These are phyloP conservation scores for Cotesia congregata DNA, from an alignment of 2,888 invertebrate species.

Conservation along the genomic window DNA sequence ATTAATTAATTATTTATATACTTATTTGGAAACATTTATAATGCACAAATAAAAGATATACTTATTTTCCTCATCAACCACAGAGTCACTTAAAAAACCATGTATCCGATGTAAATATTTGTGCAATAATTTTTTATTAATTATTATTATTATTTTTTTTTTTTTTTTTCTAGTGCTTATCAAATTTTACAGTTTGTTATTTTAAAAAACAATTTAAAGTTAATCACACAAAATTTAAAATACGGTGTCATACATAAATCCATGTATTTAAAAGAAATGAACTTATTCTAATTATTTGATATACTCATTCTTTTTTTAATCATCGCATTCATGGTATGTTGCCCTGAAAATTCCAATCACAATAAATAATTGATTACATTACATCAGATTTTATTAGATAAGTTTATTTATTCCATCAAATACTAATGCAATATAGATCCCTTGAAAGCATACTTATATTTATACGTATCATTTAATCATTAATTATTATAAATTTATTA, in stretches of 20 bases:
- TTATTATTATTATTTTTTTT: too few species aligned
- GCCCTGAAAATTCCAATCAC: slow-evolving; percentile 52
- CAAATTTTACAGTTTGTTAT: neutral
- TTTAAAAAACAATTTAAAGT: slow-evolving; percentile 8
- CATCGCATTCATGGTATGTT: slow-evolving; percentile 65
- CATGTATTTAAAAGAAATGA: slow-evolving; percentile 37
- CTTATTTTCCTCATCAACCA: too few species aligned
- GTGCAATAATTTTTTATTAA: neutral
- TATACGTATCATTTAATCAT: neutral
- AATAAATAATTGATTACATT: slow-evolving; percentile 6
- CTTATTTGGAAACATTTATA: neutral
- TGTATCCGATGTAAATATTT: neutral
- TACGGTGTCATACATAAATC: slow-evolving; percentile 33
- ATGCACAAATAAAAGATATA: neutral
- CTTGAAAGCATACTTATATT: slow-evolving; percentile 1
- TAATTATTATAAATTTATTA: slow-evolving; percentile 16
- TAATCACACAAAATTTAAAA: slow-evolving; percentile 22
- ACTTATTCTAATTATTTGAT: slow-evolving; percentile 38
- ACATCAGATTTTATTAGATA: slow-evolving; percentile 44
- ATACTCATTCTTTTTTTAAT: slow-evolving; percentile 52
- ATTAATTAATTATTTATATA: neutral
- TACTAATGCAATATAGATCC: slow-evolving; percentile 21
- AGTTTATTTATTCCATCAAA: slow-evolving; percentile 25
- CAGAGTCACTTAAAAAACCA: neutral
- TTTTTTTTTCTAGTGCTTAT: neutral